A percentile compares a stretch with the other conserved stretches of the same genome.
These are phyloP conservation scores for Sebastes paucispinis DNA, from an alignment of 2,797 vertebrate species.

Conservation along the genomic window DNA sequence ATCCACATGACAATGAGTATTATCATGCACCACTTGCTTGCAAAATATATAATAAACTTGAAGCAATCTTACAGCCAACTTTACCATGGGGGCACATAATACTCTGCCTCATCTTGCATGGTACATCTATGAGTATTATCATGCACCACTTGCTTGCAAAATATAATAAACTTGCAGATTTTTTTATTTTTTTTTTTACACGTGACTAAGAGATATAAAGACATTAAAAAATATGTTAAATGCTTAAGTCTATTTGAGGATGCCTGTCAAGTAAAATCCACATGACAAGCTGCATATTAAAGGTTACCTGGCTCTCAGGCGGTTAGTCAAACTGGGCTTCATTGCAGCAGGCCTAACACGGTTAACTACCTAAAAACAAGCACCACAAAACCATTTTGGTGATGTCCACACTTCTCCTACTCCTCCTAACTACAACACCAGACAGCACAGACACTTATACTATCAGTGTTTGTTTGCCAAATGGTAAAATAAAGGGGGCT, in stretches of 20 bases:
- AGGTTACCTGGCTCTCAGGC: constrained; percentile 57
- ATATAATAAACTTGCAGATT: background rate
- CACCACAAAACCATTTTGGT: constrained; percentile 1
- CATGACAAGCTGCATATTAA: constrained; percentile 42
- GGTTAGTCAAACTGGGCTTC: constrained; percentile 49
- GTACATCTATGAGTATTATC: no score
- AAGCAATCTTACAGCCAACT: no score
- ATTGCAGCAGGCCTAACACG: constrained; percentile 60
- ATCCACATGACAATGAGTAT: no score
- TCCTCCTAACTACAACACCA: background rate
- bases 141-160: no score
- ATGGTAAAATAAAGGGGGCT: constrained; percentile 29
- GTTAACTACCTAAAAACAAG: constrained; percentile 36
- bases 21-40: no score
- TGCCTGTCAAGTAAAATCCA: constrained; percentile 50
- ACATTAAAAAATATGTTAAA: background rate
- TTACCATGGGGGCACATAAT: no score
- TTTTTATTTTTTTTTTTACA: background rate
- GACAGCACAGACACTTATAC: background rate
- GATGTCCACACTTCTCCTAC: background rate
- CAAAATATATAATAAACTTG: background rate
- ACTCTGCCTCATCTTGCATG: no score
- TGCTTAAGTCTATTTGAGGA: background rate
- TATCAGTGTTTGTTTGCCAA: constrained; percentile 39
- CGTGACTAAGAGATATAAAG: background rate